Base-by-base conservation (phyloP, 2,797 vertebrate genomes). In the Oceanodroma leucorhoa region DNA sequence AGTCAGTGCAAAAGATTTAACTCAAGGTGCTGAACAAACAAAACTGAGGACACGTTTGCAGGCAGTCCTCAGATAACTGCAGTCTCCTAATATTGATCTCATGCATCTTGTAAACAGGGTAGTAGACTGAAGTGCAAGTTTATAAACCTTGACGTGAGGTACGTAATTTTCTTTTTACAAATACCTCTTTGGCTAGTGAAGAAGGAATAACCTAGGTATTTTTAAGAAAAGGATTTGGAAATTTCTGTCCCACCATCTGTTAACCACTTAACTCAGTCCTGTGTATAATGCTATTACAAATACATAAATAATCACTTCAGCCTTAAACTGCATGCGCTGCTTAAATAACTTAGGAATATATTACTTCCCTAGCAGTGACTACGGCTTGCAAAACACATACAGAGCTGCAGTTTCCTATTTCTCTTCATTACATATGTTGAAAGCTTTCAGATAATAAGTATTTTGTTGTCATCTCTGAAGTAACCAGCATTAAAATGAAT, bases 231-330 rank as follows among this genome's bases (percentile, higher is more conserved):
- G 24, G 46, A 55, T 16, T 64, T 82, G 21, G 32, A 94, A 96
- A 94, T 86, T 54, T 91, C 83, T 93, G 54, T 88, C 38, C 40
- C 62, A 69, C 58, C 50, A 50, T 94, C 78, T 93, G 57, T n/a
- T 82, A 94, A 83, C 45, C 60, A 65, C 61, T 79, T 92, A 83
- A 54, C 20, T 90, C 54, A 96, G 94, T 96, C 86, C 64, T 79
- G 12, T 50, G 60, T 51, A 32, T 92, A 92, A 89, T 72, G 67
- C 71, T 95, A 83, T 95, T 95, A 94, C 46, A 89, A 91, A 80
- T 84, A 38, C 34, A 57, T 83, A 67, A 92, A 93, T 55, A 78
- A 82, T 62, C 5, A 34, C 40, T 81, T 90, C 45, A 87, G 43
- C 26, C 14, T 94, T 93, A 83, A 89, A 54, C 69, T 93, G 38